A percentile compares a stretch with the other conserved stretches of the same genome.
phyloP scores from a whole-genome alignment of 2,888 invertebrate species.

The Acleris holmiana region DNA sequence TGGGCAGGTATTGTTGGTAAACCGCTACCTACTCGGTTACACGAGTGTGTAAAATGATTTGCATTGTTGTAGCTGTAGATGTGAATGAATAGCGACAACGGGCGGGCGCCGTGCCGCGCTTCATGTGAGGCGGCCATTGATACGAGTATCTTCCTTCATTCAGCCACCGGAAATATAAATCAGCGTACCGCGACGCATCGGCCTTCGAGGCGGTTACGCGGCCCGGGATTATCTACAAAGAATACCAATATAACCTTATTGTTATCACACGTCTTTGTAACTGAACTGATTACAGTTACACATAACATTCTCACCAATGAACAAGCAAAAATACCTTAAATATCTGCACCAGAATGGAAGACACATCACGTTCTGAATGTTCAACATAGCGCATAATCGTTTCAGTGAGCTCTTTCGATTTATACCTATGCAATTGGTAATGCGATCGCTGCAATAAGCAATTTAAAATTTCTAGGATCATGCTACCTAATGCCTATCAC shows the following conservation, averaged over 20 bases:
- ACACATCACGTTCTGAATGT: conserved; percentile 23
- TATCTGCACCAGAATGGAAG: conserved; percentile 23
- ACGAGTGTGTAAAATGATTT: too few species aligned
- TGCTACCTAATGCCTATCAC: too few species aligned
- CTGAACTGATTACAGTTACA: too few species aligned
- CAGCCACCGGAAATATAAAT: conserved; percentile 78
- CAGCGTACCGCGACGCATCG: conserved; percentile 63
- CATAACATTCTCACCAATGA: too few species aligned
- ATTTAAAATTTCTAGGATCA: too few species aligned
- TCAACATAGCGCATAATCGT: conserved; percentile 8
- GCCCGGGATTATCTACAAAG: conserved; percentile 40
- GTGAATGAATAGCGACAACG: conserved; percentile 66
- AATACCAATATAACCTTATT: conserved; percentile 21
- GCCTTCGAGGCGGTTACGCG: conserved; percentile 50
- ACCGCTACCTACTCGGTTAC: too few species aligned
- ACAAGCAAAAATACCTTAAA: neutral
- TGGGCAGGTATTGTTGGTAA: too few species aligned
- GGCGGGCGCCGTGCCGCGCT: conserved; percentile 44
- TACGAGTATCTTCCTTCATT: conserved; percentile 63
- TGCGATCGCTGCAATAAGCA: neutral
- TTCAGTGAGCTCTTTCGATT: neutral
- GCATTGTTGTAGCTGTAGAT: conserved; percentile 55
- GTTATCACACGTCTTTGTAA: neutral
- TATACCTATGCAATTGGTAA: neutral
- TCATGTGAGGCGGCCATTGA: conserved; percentile 71